Base-by-base conservation (phyloP, 1,140 invertebrate genomes). In the Lineus longissimus region DNA sequence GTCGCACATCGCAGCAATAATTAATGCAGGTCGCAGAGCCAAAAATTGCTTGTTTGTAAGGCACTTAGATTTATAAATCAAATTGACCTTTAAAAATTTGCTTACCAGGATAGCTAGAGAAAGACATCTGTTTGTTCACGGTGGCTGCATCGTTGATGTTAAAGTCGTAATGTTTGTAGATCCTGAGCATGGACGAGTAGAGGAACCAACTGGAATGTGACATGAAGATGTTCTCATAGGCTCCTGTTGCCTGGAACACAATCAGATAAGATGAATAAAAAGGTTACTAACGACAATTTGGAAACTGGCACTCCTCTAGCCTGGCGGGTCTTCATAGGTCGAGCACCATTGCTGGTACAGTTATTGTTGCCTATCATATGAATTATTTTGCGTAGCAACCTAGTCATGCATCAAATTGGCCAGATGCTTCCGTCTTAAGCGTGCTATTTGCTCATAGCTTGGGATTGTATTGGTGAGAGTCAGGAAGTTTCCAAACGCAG, bases 81-180 rank as follows among this genome's bases (percentile, higher is more conserved):
- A 43, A 43, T n/a, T n/a, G n/a, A n/a, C n/a, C n/a, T n/a, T n/a
- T n/a, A n/a, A n/a, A n/a, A n/a, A 27, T 13, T 23, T n/a, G n/a
- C n/a, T n/a, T 70, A 79, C 78, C 78, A 70, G 77, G 75, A 65
- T 80, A 80, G 64, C 78, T 79, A 17, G 77, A 78, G 65, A 80
- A 80, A 23, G 77, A 76, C 0, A 76, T 55, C 55, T 62, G 58
- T 65, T 70, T 71, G 19, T 73, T 65, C 36, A 68, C 67, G 4
- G 75, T 72, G 7, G 54, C 58, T 23, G 63, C 22, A 63, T 79
- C 78, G 36, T 69, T 58, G 9, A 80, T 71, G 67, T 77, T 76
- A 56, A 82, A 74, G 51, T 78, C 67, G 55, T 80, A 81, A 59
- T 81, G 76, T 73, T 82, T 81, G 66, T 69, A 77, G 15, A 81